Base-by-base conservation (phyloP, 2,888 invertebrate species). In the Muschampia plurimacula region DNA sequence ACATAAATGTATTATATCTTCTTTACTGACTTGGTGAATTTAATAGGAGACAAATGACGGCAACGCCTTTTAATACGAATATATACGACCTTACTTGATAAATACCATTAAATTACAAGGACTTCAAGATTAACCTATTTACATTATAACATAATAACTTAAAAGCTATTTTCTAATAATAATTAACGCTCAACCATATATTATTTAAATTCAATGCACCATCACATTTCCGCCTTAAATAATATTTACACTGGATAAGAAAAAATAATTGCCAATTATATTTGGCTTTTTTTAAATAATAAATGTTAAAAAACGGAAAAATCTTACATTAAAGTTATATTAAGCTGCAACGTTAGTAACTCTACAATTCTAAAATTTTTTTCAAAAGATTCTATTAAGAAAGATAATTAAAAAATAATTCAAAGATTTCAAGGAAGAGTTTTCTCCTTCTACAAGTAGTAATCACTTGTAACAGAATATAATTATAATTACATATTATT, bases 131-230 rank as follows among this genome's bases (percentile, higher is more conserved):
- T 62, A 62, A 41, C 13, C n/a, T 69, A 69, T 62, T n/a, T 62
- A 68, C 68, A 28, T 36, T 2, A 15, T 55, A 32, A 59, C 22
- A 32, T 6, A n/a, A n/a, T n/a, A n/a, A n/a, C n/a, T n/a, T n/a
- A n/a, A n/a, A n/a, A n/a, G n/a, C 28, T 59, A 32, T 59, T 32
- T 4, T 6, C 63, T 49, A 65, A 5, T 28, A 52, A 13, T 44
- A 64, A 77, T 76, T 60, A 71, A 66, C 71, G 49, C 39, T 49
- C 39, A 82, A 76, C 41, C 81, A 78, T 79, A 78, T 79, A 80
- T 76, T 78, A 77, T 70, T 64, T 64, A 65, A 70, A 65, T 57
- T 70, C 70, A 70, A 85, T 83, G 86, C 87, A 87, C 87, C 87
- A 86, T 86, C 81, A 77, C 75, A 71, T 76, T 78, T 70, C 76